A percentile compares a stretch with the other conserved stretches of the same genome.
These are phyloP conservation scores for Brachyhypopomus gauderio DNA, from an alignment of 2,113 vertebrate genomes.

Conservation along the genomic window DNA sequence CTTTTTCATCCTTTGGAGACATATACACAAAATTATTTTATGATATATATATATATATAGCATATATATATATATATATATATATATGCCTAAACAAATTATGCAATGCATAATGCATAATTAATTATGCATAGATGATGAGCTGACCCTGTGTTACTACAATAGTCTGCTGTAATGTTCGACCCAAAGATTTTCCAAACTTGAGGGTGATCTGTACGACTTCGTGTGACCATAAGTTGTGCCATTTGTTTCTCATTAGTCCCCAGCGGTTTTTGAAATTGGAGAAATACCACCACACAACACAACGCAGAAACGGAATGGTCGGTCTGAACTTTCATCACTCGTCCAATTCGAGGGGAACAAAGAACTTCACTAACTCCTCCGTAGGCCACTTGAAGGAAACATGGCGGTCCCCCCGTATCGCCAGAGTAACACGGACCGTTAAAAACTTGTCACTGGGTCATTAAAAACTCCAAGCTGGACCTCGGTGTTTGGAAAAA, in stretches of 20 bases:
- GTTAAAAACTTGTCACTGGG: not conserved
- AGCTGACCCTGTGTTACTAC: too few relatives aligned
- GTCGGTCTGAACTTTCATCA: not conserved
- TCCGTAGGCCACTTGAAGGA: slow-evolving; percentile 70
- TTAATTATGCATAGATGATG: not conserved
- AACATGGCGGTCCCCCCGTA: slow-evolving; percentile 68
- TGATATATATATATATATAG: not conserved
- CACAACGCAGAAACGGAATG: too few relatives aligned
- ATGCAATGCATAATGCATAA: too few relatives aligned
- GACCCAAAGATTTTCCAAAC: not conserved
- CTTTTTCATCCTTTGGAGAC: not conserved
- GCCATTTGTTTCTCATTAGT: not conserved
- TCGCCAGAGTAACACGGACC: not conserved
- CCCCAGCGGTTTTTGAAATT: not conserved
- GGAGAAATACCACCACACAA: too few relatives aligned
- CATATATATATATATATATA: not conserved
- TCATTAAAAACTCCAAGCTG: not conserved
- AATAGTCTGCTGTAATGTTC: not conserved
- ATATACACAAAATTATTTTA: not conserved
- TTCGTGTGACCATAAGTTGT: not conserved
- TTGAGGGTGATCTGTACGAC: not conserved
- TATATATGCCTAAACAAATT: too few relatives aligned
- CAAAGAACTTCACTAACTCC: slow-evolving; percentile 73
- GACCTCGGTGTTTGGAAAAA: not conserved
- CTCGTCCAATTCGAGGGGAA: slow-evolving; percentile 49